These are phyloP conservation scores for Crossocerus cetratus DNA, from an alignment of 2,888 invertebrate species.

Conservation along the genomic window DNA sequence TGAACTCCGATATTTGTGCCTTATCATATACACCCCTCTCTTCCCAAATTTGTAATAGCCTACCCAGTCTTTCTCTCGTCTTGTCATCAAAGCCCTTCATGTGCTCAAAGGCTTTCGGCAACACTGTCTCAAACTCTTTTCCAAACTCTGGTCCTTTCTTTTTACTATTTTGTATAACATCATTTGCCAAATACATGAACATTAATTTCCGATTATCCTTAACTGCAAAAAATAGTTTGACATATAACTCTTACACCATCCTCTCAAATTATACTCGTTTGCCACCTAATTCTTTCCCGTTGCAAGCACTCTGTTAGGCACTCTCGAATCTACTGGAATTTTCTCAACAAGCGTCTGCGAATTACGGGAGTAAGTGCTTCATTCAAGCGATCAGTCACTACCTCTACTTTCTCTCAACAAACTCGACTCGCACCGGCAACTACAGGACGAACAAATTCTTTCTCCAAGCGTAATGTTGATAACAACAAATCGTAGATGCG, in stretches of 20 bases:
- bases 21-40: conserved; percentile 93
- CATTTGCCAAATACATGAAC: conserved; percentile 98
- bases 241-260: not conserved
- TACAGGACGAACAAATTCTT: too few relatives aligned
- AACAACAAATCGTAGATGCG: too few relatives aligned
- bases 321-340: too few relatives aligned
- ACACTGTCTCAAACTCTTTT: conserved; percentile 88
- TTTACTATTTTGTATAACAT: conserved; percentile 98
- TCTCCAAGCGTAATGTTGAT: too few relatives aligned
- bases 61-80: conserved; percentile 87
- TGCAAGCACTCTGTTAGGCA: too few relatives aligned
- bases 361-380: too few relatives aligned
- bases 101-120: conserved; percentile 90
- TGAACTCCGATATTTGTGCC: conserved; percentile 88
- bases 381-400: too few relatives aligned
- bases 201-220: conserved; percentile 92
- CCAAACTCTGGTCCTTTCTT: conserved; percentile 98
- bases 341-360: too few relatives aligned
- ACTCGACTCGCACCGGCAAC: too few relatives aligned
- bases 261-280: too few relatives aligned
- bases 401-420: too few relatives aligned
- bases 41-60: conserved; percentile 94
- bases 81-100: conserved; percentile 90
- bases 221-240: conserved; percentile 79
- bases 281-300: too few relatives aligned